Percentiles rank a stretch among this genome's conserved stretches.
Evolutionary conservation across 2,888 invertebrate species (phyloP).

Genomic region (Ganaspis brasiliensis): DNA sequence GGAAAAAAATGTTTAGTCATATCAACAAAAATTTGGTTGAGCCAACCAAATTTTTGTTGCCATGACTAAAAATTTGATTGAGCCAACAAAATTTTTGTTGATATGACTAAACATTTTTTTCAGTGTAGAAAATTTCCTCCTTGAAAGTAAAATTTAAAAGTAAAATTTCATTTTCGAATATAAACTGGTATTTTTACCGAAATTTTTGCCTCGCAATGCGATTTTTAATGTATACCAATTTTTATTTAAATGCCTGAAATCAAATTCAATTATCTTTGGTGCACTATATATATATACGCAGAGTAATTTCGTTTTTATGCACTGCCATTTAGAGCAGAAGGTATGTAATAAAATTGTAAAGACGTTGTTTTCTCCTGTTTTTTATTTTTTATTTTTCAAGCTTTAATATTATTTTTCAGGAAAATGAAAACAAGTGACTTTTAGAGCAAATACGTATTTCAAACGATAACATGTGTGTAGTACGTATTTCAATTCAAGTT

Average conservation of each 20-base stretch:
- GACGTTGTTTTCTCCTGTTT: constrained; percentile 3
- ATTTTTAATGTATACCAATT: constrained; percentile 4
- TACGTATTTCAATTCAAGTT: constrained; percentile 9
- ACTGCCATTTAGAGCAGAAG: not conserved
- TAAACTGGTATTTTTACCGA: not conserved
- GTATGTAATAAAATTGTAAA: constrained; percentile 12
- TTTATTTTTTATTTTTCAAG: not conserved
- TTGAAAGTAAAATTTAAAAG: no score
- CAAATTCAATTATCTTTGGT: constrained; percentile 7
- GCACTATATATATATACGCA: not conserved
- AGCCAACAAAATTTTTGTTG: no score
- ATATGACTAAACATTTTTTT: no score
- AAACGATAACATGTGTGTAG: not conserved
- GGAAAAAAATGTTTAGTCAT: no score
- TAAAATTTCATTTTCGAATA: not conserved
- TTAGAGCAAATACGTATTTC: not conserved
- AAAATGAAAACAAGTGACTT: not conserved
- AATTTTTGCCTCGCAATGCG: not conserved
- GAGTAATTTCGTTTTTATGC: constrained; percentile 30
- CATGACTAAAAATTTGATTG: no score
- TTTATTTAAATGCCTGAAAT: constrained; percentile 14
- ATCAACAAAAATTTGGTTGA: no score
- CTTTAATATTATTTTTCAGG: not conserved
- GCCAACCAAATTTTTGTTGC: no score
- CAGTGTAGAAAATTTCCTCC: no score